These are phyloP conservation scores for Heterocephalus glaber DNA, from an alignment of 2,113 vertebrate species.

Conservation along the genomic window DNA sequence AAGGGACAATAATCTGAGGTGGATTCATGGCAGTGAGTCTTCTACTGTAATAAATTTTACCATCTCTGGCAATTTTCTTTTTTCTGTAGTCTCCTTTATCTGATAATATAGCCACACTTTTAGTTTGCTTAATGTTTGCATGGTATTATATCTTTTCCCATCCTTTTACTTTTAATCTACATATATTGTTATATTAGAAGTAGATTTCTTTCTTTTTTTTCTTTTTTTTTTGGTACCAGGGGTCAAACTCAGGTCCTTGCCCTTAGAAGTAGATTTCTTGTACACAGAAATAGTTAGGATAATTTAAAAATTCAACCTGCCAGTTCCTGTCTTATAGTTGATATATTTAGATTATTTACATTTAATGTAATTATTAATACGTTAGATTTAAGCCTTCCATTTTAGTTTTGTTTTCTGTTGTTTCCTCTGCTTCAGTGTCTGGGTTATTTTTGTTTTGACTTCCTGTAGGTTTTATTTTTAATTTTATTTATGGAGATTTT, in stretches of 20 bases:
- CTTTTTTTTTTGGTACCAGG: too few relatives aligned
- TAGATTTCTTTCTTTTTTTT: too few relatives aligned
- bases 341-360: background rate
- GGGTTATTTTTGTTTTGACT: background rate
- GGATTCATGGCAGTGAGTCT: background rate
- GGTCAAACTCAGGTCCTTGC: too few relatives aligned
- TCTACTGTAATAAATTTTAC: background rate
- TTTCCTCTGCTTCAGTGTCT: background rate
- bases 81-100: background rate
- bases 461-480: background rate
- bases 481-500: constrained; percentile 75
- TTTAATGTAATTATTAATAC: background rate
- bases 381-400: background rate
- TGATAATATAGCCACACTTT: background rate
- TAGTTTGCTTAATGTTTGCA: background rate
- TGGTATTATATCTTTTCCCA: background rate
- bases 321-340: background rate
- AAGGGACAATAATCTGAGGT: background rate
- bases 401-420: background rate
- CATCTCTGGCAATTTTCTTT: background rate
- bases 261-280: background rate
- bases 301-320: background rate
- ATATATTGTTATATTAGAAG: background rate
- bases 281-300: background rate
- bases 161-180: background rate